Evolutionary conservation across 2,797 vertebrate genomes (phyloP).

Genomic region (Telmatherina bonti): DNA sequence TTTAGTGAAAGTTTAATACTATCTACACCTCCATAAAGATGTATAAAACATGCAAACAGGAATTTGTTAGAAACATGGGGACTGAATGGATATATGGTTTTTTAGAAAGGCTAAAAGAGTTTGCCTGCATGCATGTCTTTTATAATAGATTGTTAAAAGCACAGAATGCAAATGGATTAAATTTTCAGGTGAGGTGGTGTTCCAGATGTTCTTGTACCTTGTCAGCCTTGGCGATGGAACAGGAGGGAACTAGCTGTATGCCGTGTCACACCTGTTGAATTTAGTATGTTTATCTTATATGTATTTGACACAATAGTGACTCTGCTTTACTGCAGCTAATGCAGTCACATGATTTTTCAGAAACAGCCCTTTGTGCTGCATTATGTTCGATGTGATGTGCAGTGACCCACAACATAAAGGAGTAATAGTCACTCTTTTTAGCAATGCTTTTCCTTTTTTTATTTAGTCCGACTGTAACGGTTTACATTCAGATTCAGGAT

Average conservation of each 20-base stretch:
- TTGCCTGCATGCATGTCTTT: background rate
- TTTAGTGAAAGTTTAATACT: background rate
- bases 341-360: background rate
- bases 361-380: background rate
- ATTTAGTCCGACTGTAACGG: background rate
- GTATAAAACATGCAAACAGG: background rate
- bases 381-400: background rate
- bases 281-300: background rate
- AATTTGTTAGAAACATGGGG: background rate
- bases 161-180: background rate
- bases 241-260: background rate
- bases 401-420: background rate
- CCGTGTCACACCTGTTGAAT: background rate
- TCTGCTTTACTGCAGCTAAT: background rate
- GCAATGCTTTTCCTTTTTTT: background rate
- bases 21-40: background rate
- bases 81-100: background rate
- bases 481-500: background rate
- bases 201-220: background rate
- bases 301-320: background rate
- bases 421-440: background rate
- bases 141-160: background rate
- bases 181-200: background rate
- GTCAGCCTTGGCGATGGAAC: background rate
- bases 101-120: background rate